These are phyloP conservation scores for Stenoptilia bipunctidactyla DNA, from an alignment of 2,888 invertebrate species.

Conservation along the genomic window DNA sequence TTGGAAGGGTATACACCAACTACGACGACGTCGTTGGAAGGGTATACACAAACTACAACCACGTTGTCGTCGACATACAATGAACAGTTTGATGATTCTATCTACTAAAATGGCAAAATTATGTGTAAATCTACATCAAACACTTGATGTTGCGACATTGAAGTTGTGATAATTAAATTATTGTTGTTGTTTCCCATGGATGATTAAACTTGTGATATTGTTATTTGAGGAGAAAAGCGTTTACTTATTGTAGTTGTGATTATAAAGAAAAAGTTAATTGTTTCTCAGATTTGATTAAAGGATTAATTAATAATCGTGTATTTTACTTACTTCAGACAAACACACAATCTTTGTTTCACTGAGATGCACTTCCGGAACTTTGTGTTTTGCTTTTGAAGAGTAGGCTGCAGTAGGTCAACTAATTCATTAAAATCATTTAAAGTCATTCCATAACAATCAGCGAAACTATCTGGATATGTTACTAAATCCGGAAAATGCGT, in stretches of 20 bases:
- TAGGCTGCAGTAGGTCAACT: constrained; percentile 10
- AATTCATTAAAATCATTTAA: constrained; percentile 12
- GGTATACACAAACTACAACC: constrained; percentile 5
- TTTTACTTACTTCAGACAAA: constrained; percentile 11
- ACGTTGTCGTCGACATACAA: too few species aligned
- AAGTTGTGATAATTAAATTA: constrained; percentile 2
- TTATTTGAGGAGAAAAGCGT: constrained; percentile 11
- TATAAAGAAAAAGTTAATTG: constrained; percentile 8
- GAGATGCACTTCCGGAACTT: constrained; percentile 11
- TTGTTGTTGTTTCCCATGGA: constrained; percentile 10
- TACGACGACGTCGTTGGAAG: neutral
- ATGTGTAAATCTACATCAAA: constrained; percentile 11
- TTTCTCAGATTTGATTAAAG: constrained; percentile 10
- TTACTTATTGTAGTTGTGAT: constrained; percentile 7
- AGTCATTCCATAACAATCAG: constrained; percentile 12
- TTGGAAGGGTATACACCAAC: constrained; percentile 9
- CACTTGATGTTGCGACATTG: constrained; percentile 9
- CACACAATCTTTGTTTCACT: constrained; percentile 11
- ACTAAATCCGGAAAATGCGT: constrained; percentile 13
- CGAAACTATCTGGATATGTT: constrained; percentile 13
- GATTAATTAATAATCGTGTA: constrained; percentile 10
- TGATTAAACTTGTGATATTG: constrained; percentile 10
- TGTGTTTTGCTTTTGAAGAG: constrained; percentile 9
- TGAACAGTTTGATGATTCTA: constrained; percentile 11
- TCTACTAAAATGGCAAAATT: constrained; percentile 12